Evolutionary conservation across 2,797 vertebrate genomes (phyloP).

Genomic region (Babyrousa celebensis): DNA sequence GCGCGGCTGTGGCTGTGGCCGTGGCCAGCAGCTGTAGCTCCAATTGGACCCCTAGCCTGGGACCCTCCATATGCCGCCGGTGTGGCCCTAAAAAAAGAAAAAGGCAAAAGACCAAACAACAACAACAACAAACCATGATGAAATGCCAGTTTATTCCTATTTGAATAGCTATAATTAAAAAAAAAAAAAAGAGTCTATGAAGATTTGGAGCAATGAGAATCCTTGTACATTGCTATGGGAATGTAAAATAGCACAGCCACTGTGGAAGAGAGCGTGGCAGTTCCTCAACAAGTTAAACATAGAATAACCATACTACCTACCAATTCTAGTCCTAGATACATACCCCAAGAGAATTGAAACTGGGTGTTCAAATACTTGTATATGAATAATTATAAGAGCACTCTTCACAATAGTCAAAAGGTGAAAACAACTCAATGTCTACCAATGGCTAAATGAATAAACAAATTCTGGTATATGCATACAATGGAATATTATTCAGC

Average conservation of each 20-base stretch:
- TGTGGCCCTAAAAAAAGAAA: too few species aligned
- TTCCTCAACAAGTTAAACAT: background rate
- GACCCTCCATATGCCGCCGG: too few species aligned
- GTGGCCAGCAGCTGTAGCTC: too few species aligned
- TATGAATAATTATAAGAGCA: background rate
- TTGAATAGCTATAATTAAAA: background rate
- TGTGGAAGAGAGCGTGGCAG: too few species aligned
- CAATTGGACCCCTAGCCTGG: too few species aligned
- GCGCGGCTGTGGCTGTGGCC: too few species aligned
- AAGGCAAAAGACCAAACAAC: too few species aligned
- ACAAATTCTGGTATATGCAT: background rate
- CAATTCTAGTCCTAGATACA: background rate
- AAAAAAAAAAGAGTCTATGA: background rate
- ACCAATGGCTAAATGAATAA: background rate
- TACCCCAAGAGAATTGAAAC: background rate
- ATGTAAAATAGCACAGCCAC: background rate
- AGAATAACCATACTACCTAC: background rate
- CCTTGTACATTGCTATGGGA: background rate
- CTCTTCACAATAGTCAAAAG: background rate
- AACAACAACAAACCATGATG: background rate
- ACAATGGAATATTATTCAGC: background rate
- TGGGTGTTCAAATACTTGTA: background rate
- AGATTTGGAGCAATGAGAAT: background rate
- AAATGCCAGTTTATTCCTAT: background rate
- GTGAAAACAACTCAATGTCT: background rate